Base-by-base conservation (phyloP, 2,888 invertebrate species). In the Timandra comae region DNA sequence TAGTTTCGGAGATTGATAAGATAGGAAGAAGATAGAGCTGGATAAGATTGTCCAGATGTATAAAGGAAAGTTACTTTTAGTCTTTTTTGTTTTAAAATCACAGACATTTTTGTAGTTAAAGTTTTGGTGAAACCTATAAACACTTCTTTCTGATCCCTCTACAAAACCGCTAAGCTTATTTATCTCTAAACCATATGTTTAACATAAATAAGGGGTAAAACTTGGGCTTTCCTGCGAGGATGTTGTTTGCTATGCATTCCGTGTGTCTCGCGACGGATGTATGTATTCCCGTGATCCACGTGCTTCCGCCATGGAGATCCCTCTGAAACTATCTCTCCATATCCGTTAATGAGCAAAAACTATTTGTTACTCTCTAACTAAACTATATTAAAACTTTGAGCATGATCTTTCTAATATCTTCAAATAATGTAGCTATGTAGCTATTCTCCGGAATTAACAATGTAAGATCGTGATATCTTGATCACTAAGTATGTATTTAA, bases 251-350 rank as follows among this genome's bases (percentile, higher is more conserved):
- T 38, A n/a, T 49, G 53, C 52, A 50, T 56, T 52, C 52, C 46
- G 59, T 10, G 41, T 38, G 44, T 47, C 52, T 50, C 47, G 59
- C 61, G 52, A 6, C 76, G 78, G 79, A 81, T 73, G 72, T 74
- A 74, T n/a, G n/a, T 78, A 76, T 77, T 77, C 70, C n/a, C n/a
- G n/a, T n/a, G n/a, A 74, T 77, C 76, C 78, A 75, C 63, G 70
- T 75, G 75, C 71, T 64, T 67, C 69, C 71, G 69, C 60, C 44
- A 54, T 52, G 54, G 63, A 65, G 56, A 63, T 59, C 52, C 45
- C 47, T 51, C 52, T 21, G 16, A 16, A 22, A 20, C 38, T 30
- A 30, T 30, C 31, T 12, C 32, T 32, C 48, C 43, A 43, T 34
- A 33, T 30, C 55, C 52, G 44, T 50, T 42, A 38, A 41, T 42